A percentile compares a stretch with the other conserved stretches of the same genome.
These are phyloP conservation scores for Ammodramus savannarum DNA, from an alignment of 2,113 vertebrate species.

Conservation along the genomic window DNA sequence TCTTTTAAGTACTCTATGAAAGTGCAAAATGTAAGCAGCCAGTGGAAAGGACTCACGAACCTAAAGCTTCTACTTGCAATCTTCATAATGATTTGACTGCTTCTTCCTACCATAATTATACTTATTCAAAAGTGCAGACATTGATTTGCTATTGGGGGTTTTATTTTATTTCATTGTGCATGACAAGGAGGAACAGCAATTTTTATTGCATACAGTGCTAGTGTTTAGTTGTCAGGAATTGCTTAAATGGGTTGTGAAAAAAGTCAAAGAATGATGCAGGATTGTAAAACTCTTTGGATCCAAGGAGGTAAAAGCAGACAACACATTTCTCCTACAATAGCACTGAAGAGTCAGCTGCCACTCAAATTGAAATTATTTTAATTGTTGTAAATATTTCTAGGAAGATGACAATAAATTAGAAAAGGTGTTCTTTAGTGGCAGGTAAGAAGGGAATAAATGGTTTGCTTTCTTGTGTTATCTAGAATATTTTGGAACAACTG, in stretches of 20 bases:
- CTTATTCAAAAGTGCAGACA: background rate
- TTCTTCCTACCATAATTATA: background rate
- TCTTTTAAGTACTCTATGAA: background rate
- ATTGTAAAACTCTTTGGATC: background rate
- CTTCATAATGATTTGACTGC: background rate
- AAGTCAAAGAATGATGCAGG: background rate
- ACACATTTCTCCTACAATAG: background rate
- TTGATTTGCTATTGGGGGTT: background rate
- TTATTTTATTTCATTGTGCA: background rate
- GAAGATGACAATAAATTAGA: background rate
- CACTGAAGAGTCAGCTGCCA: background rate
- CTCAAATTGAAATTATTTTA: background rate
- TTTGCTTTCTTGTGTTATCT: background rate
- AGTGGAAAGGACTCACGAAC: background rate
- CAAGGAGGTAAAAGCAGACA: background rate
- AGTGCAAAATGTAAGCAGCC: background rate
- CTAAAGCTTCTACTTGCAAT: background rate
- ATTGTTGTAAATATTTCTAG: background rate
- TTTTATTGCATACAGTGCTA: background rate
- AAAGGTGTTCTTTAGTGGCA: background rate
- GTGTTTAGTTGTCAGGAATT: background rate
- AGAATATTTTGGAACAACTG: background rate
- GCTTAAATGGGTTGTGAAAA: background rate
- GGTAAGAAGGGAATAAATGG: background rate
- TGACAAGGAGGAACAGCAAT: background rate